Evolutionary conservation across 2,797 vertebrate genomes (phyloP), one percentile per base, ranked within the genome.

Genomic region (Tragelaphus eurycerus): DNA sequence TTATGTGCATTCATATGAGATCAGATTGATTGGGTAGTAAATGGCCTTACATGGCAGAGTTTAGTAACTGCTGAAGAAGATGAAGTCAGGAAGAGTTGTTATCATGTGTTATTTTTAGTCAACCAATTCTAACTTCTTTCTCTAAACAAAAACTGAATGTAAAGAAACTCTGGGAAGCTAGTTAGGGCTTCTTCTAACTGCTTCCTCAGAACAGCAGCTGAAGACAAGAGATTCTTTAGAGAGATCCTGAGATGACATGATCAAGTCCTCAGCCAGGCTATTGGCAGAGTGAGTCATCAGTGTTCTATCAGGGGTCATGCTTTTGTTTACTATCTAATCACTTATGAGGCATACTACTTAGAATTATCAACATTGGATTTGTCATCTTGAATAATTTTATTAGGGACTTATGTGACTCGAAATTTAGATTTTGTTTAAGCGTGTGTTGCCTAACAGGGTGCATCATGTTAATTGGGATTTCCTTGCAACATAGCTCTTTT

Each of bases 1-100:
- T 85, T 55, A 46, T 50, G 8, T 94, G 46, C 15, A 19, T 76
- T 90, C n/a, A 43, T 57, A 21, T 62, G 83, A 74, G 23, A 81
- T 62, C 48, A 96, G 38, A 86, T 62, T 82, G 67, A 88, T 89
- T 95, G 25, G 57, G n/a, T 87, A 89, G 60, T 89, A 74, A 90
- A 25, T 89, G 78, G n/a, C 78, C 54, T 16, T 64, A 89, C 64
- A 74, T 90, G 87, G 84, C 25, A 88, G 74, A 67, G 57, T 90
- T 62, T 71, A 79, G 43, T 78, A 85, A 79, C 60, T 93, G 27
- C 38, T 89, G 43, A 84, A 43, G 64, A 82, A 55, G 5, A 64
- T 54, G 10, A 82, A 96, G 62, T 25, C 34, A 76, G 88, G 34
- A 57, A 88, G 60, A 89, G 21, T 57, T 57, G 48, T 52, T 74